Percentiles rank a stretch among this genome's conserved stretches.
phyloP scores from a whole-genome alignment of 2,888 invertebrate genomes.

The Proisotoma minuta region DNA sequence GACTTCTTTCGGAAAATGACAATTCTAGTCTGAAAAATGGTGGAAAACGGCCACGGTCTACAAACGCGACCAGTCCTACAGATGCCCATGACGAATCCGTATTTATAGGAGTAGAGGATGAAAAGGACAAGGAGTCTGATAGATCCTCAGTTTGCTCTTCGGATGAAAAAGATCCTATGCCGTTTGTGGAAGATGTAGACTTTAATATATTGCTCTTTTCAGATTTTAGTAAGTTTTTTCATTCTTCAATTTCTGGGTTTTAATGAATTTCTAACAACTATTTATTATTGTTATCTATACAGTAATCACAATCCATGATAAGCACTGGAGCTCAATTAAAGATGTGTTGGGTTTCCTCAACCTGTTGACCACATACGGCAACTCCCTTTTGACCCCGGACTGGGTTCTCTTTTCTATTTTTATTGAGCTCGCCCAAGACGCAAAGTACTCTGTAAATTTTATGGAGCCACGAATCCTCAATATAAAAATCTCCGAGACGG shows the following conservation, averaged over 20 bases:
- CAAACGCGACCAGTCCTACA: too few species aligned
- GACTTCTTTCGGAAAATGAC: slow-evolving; percentile 7
- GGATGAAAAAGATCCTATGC: background rate
- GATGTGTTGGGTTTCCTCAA: slow-evolving; percentile 14
- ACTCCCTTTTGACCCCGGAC: slow-evolving; percentile 3
- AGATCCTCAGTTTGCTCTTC: background rate
- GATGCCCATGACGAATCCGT: background rate
- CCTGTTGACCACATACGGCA: background rate
- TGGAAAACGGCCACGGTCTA: too few species aligned
- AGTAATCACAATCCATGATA: slow-evolving; percentile 15
- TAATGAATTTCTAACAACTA: too few species aligned
- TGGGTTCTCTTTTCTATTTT: slow-evolving; percentile 16
- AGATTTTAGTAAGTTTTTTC: too few species aligned
- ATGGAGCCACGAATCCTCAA: slow-evolving; percentile 12
- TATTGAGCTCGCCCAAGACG: slow-evolving; percentile 13
- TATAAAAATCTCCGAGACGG: slow-evolving; percentile 3
- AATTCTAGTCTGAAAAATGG: background rate
- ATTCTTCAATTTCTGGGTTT: too few species aligned
- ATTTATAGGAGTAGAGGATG: background rate
- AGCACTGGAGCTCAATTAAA: slow-evolving; percentile 9
- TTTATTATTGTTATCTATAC: too few species aligned
- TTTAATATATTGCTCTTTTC: slow-evolving; percentile 13
- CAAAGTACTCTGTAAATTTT: slow-evolving; percentile 7
- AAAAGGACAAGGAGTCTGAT: background rate
- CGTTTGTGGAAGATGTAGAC: slow-evolving; percentile 9